Evolutionary conservation across 2,113 vertebrate species (phyloP), one percentile per base, ranked within the genome.

Genomic region (Indicator indicator): DNA sequence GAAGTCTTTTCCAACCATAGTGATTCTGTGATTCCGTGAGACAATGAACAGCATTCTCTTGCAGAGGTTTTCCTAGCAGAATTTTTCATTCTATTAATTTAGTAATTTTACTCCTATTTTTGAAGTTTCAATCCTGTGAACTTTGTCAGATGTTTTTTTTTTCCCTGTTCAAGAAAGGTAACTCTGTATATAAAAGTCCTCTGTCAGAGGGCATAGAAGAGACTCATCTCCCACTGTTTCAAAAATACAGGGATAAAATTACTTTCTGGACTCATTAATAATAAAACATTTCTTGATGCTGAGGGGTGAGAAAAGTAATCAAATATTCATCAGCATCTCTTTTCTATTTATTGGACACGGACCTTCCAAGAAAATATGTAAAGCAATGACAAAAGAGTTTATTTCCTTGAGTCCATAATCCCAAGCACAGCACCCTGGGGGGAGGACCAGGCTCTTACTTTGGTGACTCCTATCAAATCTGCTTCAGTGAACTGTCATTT

Each of bases 281-380:
- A 97, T 92, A 93, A 97, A 97, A 95, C 72, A 93, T 78, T 92
- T 18, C 27, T 89, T 46, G 72, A 89, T 91, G 87, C 93, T 82
- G 77, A 81, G 79, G 74, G 70, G 46, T 95, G 93, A 96, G 60
- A 88, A 80, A 72, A 75, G 32, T 74, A 81, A 94, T 95, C 65
- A 97, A 87, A 95, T 96, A 97, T 95, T 97, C 92, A 94, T 36
- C 85, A 83, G 81, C 86, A 95, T 93, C 95, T 97, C 77, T 70
- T 93, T 94, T 83, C 16, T 86, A 40, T 95, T 97, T 92, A 93
- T 89, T 93, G 62, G 38, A 88, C 77, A 86, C 5, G 4, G 77
- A 58, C 38, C 83, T 93, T 90, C 46, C 73, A 67, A 88, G 89
- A 89, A 96, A 92, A 63, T 94, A 10, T 1, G 7, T 32, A 50